Evolutionary conservation across 2,113 vertebrate species (phyloP).

Genomic region (Sebastes schlegelii): DNA sequence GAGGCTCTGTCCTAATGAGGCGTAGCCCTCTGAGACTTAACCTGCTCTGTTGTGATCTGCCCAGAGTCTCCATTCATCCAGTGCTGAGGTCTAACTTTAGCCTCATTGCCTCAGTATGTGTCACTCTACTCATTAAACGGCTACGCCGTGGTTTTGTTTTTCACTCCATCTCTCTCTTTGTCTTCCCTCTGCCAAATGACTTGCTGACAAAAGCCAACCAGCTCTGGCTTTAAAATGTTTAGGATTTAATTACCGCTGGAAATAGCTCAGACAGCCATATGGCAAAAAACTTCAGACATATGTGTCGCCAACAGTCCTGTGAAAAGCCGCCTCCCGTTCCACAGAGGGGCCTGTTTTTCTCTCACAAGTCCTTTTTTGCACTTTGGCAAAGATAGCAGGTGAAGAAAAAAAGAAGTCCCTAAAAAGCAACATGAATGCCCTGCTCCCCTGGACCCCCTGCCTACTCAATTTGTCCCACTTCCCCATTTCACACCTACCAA

Average conservation of each 20-base stretch:
- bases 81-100: constrained; percentile 61
- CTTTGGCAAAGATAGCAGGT: constrained; percentile 77
- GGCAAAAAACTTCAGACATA: constrained; percentile 94
- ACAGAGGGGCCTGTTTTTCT: constrained; percentile 73
- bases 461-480: constrained; percentile 81
- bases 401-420: constrained; percentile 53
- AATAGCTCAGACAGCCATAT: constrained; percentile 97
- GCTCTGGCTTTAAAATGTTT: constrained; percentile 96
- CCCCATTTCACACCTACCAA: constrained; percentile 84
- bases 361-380: constrained; percentile 71
- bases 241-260: constrained; percentile 99
- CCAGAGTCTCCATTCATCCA: constrained; percentile 36
- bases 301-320: constrained; percentile 86
- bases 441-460: constrained; percentile 68
- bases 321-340: constrained; percentile 75
- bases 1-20: constrained; percentile 62
- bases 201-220: constrained; percentile 88
- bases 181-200: constrained; percentile 75
- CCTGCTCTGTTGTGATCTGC: constrained; percentile 50
- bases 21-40: constrained; percentile 55
- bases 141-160: constrained; percentile 26
- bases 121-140: constrained; percentile 45
- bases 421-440: constrained; percentile 80
- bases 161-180: constrained; percentile 53
- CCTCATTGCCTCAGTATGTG: constrained; percentile 37